These are phyloP conservation scores for Hedya salicella DNA, from an alignment of 2,888 invertebrate species.

Conservation along the genomic window DNA sequence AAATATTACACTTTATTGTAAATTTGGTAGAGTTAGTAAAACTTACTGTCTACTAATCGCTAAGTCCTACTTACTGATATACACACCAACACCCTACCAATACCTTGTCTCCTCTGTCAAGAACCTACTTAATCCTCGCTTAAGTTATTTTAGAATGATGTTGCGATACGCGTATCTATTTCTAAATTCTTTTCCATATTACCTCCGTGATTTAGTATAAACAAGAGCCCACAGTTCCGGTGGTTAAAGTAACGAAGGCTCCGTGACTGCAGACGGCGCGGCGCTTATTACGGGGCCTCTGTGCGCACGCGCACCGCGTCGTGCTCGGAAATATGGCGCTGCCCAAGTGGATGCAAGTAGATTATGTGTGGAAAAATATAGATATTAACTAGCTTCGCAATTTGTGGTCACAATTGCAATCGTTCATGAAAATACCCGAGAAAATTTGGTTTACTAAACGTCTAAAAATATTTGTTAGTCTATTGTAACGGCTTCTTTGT, in stretches of 20 bases:
- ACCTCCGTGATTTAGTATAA: slow-evolving; percentile 29
- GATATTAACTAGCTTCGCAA: slow-evolving; percentile 6
- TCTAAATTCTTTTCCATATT: slow-evolving; percentile 1
- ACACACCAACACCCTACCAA: too few relatives aligned
- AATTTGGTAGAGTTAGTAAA: too few relatives aligned
- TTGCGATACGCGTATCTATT: too few relatives aligned
- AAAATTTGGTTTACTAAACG: not conserved
- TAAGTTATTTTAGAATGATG: too few relatives aligned
- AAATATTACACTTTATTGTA: too few relatives aligned
- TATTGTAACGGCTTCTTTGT: too few relatives aligned
- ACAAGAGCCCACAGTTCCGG: slow-evolving; percentile 32
- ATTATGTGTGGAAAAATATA: slow-evolving; percentile 27
- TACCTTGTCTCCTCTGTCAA: too few relatives aligned
- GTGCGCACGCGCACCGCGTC: slow-evolving; percentile 42
- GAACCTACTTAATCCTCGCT: too few relatives aligned
- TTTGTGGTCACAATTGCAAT: slow-evolving; percentile 16
- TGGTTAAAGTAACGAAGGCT: slow-evolving; percentile 43
- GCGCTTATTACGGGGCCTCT: slow-evolving; percentile 46
- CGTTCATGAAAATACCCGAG: not conserved
- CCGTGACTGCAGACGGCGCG: slow-evolving; percentile 46
- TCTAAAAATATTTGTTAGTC: not conserved
- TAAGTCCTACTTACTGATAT: too few relatives aligned
- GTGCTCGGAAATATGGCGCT: slow-evolving; percentile 13
- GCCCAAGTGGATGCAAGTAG: slow-evolving; percentile 12
- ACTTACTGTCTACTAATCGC: too few relatives aligned